These are phyloP conservation scores for Labroides dimidiatus DNA, from an alignment of 2,797 vertebrate species.

Conservation along the genomic window DNA sequence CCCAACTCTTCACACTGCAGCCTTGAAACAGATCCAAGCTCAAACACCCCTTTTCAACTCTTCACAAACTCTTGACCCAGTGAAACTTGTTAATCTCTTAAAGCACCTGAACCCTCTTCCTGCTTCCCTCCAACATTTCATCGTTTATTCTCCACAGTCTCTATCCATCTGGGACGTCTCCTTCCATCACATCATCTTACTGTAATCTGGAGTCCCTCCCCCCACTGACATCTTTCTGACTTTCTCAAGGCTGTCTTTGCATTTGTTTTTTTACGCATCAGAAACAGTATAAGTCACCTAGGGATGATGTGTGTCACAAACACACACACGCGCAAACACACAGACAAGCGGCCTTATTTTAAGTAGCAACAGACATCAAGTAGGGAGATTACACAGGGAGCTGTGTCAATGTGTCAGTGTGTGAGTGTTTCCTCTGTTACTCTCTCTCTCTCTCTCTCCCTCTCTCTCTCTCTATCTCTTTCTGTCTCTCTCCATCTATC, in stretches of 20 bases:
- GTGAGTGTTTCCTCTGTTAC: conserved; percentile 71
- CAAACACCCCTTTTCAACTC: conserved; percentile 31
- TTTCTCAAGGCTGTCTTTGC: conserved; percentile 4
- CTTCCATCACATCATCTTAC: conserved; percentile 27
- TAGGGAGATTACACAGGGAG: conserved; percentile 75
- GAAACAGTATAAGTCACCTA: conserved; percentile 6
- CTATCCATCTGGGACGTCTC: conserved; percentile 40
- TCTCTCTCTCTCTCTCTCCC: conserved; percentile 14
- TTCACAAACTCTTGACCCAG: conserved; percentile 49
- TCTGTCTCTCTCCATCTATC: conserved; percentile 72
- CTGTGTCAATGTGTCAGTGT: conserved; percentile 82
- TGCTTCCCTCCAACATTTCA: conserved; percentile 47
- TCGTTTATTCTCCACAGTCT: conserved; percentile 33
- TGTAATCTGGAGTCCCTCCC: conserved; percentile 19
- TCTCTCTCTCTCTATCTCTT: conserved; percentile 23
- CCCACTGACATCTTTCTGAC: neutral
- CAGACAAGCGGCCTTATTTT: conserved; percentile 50
- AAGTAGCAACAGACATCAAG: conserved; percentile 77
- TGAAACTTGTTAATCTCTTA: conserved; percentile 62
- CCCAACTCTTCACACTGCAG: conserved; percentile 7
- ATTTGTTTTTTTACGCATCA: conserved; percentile 33
- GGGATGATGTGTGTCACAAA: conserved; percentile 16
- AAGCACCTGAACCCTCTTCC: conserved; percentile 50
- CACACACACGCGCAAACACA: conserved; percentile 26
- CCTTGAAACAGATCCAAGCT: conserved; percentile 18